Evolutionary conservation across 1,140 invertebrate species (phyloP).

Genomic region (Druon quercuslanigerum): DNA sequence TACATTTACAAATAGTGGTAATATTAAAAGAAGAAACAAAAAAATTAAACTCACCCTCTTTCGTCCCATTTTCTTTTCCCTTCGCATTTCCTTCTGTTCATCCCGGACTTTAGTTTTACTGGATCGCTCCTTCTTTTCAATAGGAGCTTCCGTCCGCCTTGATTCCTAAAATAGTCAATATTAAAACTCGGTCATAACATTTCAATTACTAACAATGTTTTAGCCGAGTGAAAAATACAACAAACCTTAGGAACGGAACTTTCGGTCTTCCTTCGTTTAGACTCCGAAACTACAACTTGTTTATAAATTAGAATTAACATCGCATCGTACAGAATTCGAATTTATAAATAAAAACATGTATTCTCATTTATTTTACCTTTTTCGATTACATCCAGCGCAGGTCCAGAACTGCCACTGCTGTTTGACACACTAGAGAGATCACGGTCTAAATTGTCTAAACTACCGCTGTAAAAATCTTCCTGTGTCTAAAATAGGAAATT

Average conservation of each 20-base stretch:
- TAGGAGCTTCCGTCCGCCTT: constrained; percentile 76
- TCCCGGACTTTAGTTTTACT: constrained; percentile 79
- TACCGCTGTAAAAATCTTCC: constrained; percentile 74
- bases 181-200: neutral
- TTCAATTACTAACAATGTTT: constrained; percentile 4
- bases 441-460: constrained; percentile 71
- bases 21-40: constrained; percentile 29
- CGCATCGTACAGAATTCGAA: constrained; percentile 14
- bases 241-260: constrained; percentile 83
- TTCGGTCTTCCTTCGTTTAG: constrained; percentile 89
- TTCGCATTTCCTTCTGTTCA: constrained; percentile 83
- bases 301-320: neutral
- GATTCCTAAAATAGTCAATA: constrained; percentile 64
- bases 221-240: constrained; percentile 75
- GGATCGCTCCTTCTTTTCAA: constrained; percentile 82
- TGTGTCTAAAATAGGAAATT: constrained; percentile 46
- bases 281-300: constrained; percentile 75
- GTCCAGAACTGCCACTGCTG: constrained; percentile 73
- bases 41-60: constrained; percentile 79
- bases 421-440: constrained; percentile 77
- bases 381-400: constrained; percentile 74
- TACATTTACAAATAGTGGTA: constrained; percentile 33
- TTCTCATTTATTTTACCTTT: constrained; percentile 66
- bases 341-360: constrained; percentile 27
- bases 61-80: constrained; percentile 84